Base-by-base conservation (phyloP, 2,113 vertebrate species). In the Phyllostomus discolor region DNA sequence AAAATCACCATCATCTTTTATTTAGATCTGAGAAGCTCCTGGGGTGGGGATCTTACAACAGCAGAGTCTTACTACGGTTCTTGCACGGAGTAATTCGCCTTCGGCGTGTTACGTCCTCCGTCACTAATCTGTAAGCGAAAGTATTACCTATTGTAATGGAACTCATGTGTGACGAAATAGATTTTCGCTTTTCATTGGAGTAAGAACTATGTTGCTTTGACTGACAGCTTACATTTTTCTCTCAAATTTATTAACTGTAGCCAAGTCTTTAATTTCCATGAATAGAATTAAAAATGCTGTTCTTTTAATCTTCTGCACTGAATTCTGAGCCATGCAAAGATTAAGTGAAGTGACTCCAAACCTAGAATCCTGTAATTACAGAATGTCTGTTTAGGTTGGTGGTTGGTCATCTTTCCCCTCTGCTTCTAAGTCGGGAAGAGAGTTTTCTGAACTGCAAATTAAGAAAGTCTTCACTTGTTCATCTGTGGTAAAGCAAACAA, bases 1-100 rank as follows among this genome's bases (percentile, higher is more conserved):
- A 70, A 94, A 83, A 89, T 97, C 83, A 92, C 64, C 96, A 98
- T 97, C 88, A 94, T 95, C 89, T 97, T 97, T 84, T 90, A 98
- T 98, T 98, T 97, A n/a, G 96, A 96, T 67, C 81, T 91, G 88
- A 52, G 95, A 96, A 94, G 46, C 94, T 94, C 85, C 50, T 82
- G 90, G 82, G 80, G 24, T 80, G 90, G 82, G 78, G 16, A 92
- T 88, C 16, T 62, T 94, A 48, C 62, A 50, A 57, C 12, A 69
- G 33, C 79, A 41, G 64, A 70, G 72, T 75, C 59, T 86, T 76
- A 48, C 43, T 52, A 31, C 69, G 50, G 7, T 24, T 75, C 69
- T 81, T 35, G n/a, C 28, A 24, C 14, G 11, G 41, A 88, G 1
- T 10, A 43, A 41, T 62, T 97, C 72, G 70, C 54, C 64, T 66